Conservation (phyloP, 2,888 invertebrate species). For the Dryobota labecula region DNA sequence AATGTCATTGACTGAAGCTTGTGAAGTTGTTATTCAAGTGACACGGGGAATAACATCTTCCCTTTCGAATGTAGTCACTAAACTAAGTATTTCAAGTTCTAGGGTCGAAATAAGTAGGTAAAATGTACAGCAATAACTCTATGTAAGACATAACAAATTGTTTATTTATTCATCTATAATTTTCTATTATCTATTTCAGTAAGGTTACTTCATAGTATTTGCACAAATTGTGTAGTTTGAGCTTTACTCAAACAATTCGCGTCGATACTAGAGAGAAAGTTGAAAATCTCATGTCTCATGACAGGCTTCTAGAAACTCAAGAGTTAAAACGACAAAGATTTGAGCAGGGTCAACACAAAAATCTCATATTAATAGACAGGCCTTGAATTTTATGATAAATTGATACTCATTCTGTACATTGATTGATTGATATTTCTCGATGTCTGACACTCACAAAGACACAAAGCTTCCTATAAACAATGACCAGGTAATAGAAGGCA, state of each 20-base stretch:
- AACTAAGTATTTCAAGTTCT: constrained; percentile 28
- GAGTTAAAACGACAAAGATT: neutral
- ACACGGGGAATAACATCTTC: constrained; percentile 1
- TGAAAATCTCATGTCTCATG: no score
- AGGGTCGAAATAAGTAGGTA: constrained; percentile 59
- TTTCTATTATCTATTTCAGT: constrained; percentile 52
- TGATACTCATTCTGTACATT: neutral
- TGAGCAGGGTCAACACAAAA: neutral
- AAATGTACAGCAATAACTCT: constrained; percentile 54
- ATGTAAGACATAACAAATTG: constrained; percentile 35
- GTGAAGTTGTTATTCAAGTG: neutral
- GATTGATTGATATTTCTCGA: neutral
- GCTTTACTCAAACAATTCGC: no score
- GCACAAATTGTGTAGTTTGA: constrained; percentile 41
- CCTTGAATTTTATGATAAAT: neutral
- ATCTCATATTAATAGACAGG: neutral
- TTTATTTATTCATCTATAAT: constrained; percentile 55
- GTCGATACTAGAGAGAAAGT: neutral
- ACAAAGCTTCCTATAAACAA: constrained; percentile 31
- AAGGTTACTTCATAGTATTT: constrained; percentile 52
- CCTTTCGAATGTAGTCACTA: constrained; percentile 4
- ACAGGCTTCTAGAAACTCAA: neutral
- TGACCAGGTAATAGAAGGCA: constrained; percentile 23
- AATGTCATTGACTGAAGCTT: neutral
- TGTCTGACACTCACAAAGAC: neutral